Base-by-base conservation (phyloP, 2,888 invertebrate genomes). In the Ferdinandea cuprea region DNA sequence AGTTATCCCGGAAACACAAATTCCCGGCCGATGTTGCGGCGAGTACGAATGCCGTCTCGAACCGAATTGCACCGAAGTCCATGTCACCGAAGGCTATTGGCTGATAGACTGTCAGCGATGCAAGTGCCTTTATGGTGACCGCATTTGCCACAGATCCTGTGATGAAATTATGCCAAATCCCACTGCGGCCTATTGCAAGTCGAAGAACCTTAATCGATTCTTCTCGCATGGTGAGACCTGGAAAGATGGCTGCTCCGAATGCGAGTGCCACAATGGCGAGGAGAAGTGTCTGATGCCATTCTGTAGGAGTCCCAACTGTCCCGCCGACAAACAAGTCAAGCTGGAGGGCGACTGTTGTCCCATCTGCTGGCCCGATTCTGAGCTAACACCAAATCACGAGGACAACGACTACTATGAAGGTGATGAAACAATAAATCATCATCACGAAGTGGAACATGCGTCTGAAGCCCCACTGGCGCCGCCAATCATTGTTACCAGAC, bases 1-100 rank as follows among this genome's bases (percentile, higher is more conserved):
- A 72, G 77, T 88, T 30, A 42, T 83, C 63, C 87, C 87, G 8
- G 89, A 90, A 78, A 85, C 87, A 0, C 87, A 89, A 25, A 87
- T 86, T 19, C 91, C 91, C 1, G 90, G 90, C 2, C 91, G 92
- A 78, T 93, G 93, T 85, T 92, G 92, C 77, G 92, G 93, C n/a
- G 89, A 91, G 11, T 91, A 91, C 85, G 90, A 91, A 40, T 90
- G 91, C 74, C 92, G 91, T 79, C 87, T 89, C 1, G 89, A 91
- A 40, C 90, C 91, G 0, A 88, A 90, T 59, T 91, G 90, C 74
- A 87, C 87, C 0, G 87, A 87, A 32, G 87, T 86, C 2, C 69
- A 84, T 13, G 85, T 88, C 30, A 89, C 88, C 15, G 87, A 89
- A 0, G 86, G 85, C 52, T 86, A 86, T 58, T 90, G 91, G 90